Evolutionary conservation across 2,113 vertebrate genomes (phyloP).

Genomic region (Zapus hudsonius): DNA sequence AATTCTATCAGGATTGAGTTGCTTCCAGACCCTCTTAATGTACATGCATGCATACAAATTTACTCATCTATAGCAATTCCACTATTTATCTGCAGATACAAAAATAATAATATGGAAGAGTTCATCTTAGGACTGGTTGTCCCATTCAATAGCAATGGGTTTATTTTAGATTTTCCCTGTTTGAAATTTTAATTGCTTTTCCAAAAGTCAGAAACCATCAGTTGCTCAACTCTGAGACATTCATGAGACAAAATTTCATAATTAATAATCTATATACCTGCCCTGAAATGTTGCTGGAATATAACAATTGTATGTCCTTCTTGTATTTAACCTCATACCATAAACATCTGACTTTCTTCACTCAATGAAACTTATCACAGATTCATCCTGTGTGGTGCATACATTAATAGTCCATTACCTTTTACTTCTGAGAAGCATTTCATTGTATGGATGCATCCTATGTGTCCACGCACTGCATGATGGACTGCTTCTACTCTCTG

Average conservation of each 20-base stretch:
- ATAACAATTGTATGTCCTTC: not conserved
- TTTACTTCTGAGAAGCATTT: not conserved
- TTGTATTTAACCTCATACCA: not conserved
- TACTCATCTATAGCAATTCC: not conserved
- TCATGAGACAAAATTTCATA: conserved; percentile 5
- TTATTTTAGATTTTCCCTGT: not conserved
- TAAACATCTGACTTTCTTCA: not conserved
- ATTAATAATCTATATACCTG: not conserved
- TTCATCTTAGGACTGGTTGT: not conserved
- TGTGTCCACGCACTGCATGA: not conserved
- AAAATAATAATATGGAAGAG: not conserved
- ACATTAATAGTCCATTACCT: not conserved
- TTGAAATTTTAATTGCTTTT: not conserved
- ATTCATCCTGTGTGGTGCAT: not conserved
- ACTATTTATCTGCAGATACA: not conserved
- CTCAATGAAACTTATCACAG: not conserved
- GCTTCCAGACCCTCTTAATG: not conserved
- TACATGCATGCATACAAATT: not conserved
- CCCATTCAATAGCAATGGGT: not conserved
- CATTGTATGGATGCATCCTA: not conserved
- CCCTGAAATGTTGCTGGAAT: not conserved
- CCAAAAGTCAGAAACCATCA: not conserved
- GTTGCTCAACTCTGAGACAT: not conserved
- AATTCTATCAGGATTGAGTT: not conserved
- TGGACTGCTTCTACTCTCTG: not conserved